Conservation (phyloP, 1,140 invertebrate species). For the Ostrea edulis region DNA sequence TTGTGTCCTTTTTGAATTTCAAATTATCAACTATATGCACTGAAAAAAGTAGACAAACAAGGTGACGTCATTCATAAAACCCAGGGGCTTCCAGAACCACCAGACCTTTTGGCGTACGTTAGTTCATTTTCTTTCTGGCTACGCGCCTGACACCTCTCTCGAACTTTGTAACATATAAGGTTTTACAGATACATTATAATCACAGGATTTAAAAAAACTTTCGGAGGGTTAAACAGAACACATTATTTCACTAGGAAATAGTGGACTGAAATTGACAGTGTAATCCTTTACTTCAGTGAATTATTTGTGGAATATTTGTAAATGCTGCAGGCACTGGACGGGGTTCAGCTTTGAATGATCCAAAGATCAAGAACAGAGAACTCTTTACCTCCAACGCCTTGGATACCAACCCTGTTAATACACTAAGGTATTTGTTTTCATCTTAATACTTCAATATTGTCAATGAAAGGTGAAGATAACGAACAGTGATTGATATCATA, state of each 20-base stretch:
- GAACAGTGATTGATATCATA: too few relatives aligned
- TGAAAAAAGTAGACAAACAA: too few relatives aligned
- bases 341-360: slow-evolving; percentile 77
- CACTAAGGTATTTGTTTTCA: slow-evolving; percentile 77
- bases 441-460: neutral
- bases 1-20: too few relatives aligned
- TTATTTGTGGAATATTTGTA: neutral
- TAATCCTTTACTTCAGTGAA: neutral
- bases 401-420: slow-evolving; percentile 82
- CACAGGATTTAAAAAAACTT: neutral
- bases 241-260: too few relatives aligned
- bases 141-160: neutral
- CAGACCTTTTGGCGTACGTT: too few relatives aligned
- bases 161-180: neutral
- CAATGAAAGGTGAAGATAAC: too few relatives aligned
- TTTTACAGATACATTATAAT: neutral
- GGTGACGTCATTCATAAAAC: too few relatives aligned
- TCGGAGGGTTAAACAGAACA: neutral
- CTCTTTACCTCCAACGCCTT: slow-evolving; percentile 82
- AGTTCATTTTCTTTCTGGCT: too few relatives aligned
- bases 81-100: too few relatives aligned
- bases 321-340: slow-evolving; percentile 63
- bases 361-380: slow-evolving; percentile 80
- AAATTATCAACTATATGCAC: too few relatives aligned
- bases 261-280: neutral